A percentile compares a stretch with the other conserved stretches of the same genome.
Evolutionary conservation across 2,113 vertebrate species (phyloP).

Genomic region (Neomonachus schauinslandi): DNA sequence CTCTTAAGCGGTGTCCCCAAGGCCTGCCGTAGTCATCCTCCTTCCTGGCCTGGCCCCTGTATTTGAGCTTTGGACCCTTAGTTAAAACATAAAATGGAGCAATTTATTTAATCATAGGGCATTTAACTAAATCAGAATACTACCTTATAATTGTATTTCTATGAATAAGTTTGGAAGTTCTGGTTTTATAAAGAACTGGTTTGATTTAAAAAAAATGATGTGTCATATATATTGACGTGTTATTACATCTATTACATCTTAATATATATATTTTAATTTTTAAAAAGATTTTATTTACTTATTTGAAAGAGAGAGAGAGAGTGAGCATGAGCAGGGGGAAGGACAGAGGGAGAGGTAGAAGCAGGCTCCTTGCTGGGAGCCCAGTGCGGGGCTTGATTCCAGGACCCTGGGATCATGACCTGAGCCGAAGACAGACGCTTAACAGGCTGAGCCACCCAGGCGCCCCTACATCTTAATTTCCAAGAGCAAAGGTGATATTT

Average conservation of each 20-base stretch:
- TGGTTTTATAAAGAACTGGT: slow-evolving; percentile 41
- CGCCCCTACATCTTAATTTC: neutral
- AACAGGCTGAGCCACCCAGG: neutral
- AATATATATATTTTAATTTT: neutral
- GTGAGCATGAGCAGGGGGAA: neutral
- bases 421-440: neutral
- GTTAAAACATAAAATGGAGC: neutral
- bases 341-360: neutral
- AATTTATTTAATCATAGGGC: neutral
- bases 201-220: neutral
- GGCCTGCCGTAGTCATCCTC: neutral
- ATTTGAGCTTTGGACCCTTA: neutral
- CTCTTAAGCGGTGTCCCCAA: neutral
- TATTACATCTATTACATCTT: neutral
- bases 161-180: slow-evolving; percentile 11
- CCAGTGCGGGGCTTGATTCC: fast-evolving
- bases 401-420: neutral
- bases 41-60: neutral
- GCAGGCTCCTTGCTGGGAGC: neutral
- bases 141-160: slow-evolving; percentile 16
- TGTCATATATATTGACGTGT: neutral
- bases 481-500: slow-evolving; percentile 16
- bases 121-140: slow-evolving; percentile 20
- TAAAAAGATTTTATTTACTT: neutral
- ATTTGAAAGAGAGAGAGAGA: neutral